Percentiles rank a stretch among this genome's conserved stretches.
Conservation (phyloP, 2,797 vertebrate genomes). For the Darevskia nairensis region DNA sequence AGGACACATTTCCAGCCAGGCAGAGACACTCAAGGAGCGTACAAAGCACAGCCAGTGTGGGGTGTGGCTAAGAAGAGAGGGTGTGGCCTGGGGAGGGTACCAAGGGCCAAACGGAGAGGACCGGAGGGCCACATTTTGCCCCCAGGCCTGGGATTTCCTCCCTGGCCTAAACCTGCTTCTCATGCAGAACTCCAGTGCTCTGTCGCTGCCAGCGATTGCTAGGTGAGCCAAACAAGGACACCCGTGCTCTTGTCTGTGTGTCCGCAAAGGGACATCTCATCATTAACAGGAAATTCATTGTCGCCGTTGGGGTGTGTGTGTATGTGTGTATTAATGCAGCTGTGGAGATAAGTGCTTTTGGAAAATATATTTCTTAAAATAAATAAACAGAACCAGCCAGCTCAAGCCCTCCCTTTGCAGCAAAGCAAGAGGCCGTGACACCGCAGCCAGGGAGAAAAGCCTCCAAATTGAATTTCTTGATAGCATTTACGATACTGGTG, state of each 20-base stretch:
- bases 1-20: no score
- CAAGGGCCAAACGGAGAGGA: no score
- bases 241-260: not conserved
- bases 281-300: not conserved
- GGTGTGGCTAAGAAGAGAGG: no score
- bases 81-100: no score
- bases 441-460: slow-evolving; percentile 1
- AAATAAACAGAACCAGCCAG: slow-evolving; percentile 21
- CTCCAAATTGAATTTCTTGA: slow-evolving; percentile 26
- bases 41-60: no score
- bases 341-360: slow-evolving; percentile 10
- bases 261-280: not conserved
- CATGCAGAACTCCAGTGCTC: not conserved
- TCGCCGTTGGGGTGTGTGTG: not conserved
- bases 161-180: not conserved
- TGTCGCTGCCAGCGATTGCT: not conserved
- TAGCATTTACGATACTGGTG: slow-evolving; percentile 11
- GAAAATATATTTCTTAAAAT: slow-evolving; percentile 37
- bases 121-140: no score
- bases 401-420: slow-evolving; percentile 10
- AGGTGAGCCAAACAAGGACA: not conserved
- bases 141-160: no score
- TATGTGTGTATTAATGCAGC: not conserved
- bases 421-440: not conserved
- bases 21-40: no score